phyloP scores from a whole-genome alignment of 2,113 vertebrate species.

The Caranx ignobilis region DNA sequence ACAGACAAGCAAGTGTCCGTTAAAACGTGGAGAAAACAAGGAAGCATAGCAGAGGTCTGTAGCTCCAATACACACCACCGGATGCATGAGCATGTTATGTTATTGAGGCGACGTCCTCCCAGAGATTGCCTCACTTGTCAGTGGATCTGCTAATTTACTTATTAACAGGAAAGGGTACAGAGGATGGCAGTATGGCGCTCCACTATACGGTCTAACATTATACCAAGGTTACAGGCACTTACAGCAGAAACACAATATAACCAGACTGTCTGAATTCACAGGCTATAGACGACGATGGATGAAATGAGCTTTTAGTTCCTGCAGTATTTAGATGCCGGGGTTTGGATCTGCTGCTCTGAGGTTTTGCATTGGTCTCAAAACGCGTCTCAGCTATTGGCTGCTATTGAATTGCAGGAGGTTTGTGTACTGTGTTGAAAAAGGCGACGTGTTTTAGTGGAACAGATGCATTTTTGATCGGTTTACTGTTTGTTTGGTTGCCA shows the following conservation, averaged over 20 bases:
- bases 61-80: no score
- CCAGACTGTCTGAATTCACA: not conserved
- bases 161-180: conserved; percentile 10
- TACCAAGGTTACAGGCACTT: conserved; percentile 48
- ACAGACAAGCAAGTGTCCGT: conserved; percentile 44
- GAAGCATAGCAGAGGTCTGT: not conserved
- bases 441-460: conserved; percentile 48
- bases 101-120: not conserved
- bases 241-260: conserved; percentile 43
- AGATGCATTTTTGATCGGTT: conserved; percentile 46
- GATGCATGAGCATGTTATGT: not conserved
- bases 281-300: conserved; percentile 44
- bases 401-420: conserved; percentile 37
- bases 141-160: conserved; percentile 1
- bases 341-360: conserved; percentile 53
- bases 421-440: conserved; percentile 60
- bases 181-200: conserved; percentile 4
- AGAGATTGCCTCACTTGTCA: conserved; percentile 2
- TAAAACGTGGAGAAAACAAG: conserved; percentile 6
- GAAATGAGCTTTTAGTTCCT: conserved; percentile 64
- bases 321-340: conserved; percentile 32
- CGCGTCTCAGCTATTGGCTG: conserved; percentile 43
- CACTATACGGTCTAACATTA: not conserved
- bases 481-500: conserved; percentile 63
- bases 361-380: conserved; percentile 55